These are phyloP conservation scores for Benitochromis conjunctus DNA, from an alignment of 2,113 vertebrate genomes.

Conservation along the genomic window DNA sequence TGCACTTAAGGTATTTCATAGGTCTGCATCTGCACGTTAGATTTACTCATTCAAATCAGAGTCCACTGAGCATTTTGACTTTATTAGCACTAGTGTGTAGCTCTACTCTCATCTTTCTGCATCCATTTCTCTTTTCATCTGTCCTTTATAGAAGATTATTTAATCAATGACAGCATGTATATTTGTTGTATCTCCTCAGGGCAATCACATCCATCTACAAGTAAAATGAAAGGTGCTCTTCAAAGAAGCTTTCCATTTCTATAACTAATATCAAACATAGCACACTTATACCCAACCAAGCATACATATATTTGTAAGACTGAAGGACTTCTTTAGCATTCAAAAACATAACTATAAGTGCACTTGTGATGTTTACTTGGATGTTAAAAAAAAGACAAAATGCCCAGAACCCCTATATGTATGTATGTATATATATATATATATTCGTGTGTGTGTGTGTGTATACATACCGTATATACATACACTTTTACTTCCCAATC, in stretches of 20 bases:
- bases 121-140: constrained; percentile 26
- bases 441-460: no score
- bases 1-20: neutral
- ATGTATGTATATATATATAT: no score
- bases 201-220: neutral
- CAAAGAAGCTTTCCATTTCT: constrained; percentile 12
- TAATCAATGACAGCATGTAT: constrained; percentile 23
- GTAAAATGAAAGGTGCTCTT: constrained; percentile 30
- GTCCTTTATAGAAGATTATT: constrained; percentile 26
- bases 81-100: neutral
- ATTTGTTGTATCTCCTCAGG: constrained; percentile 11
- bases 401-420: neutral
- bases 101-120: neutral
- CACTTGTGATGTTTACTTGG: neutral
- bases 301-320: neutral
- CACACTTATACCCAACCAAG: neutral
- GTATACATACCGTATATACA: no score
- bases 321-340: neutral
- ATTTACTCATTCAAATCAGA: neutral
- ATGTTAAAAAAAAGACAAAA: neutral
- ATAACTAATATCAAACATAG: neutral
- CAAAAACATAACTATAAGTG: neutral
- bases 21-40: neutral
- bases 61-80: neutral
- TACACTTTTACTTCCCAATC: no score